A percentile compares a stretch with the other conserved stretches of the same genome.
Conservation (phyloP, 37 sponge, comb jelly and placozoan species). For the Cliona cf. orientalis region DNA sequence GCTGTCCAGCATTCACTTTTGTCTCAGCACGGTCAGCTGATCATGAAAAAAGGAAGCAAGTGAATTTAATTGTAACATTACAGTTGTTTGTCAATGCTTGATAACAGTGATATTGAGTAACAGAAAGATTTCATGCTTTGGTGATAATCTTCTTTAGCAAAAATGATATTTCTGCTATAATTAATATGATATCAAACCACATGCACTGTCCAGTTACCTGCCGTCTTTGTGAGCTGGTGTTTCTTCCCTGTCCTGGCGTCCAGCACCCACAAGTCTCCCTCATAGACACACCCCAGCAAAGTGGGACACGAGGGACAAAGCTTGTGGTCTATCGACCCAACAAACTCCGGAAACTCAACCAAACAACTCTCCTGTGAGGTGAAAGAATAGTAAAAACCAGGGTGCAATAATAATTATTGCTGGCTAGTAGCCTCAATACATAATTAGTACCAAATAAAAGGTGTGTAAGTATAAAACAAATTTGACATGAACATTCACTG, state of each 20-base stretch:
- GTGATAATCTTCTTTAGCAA: too few species aligned
- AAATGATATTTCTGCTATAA: not conserved
- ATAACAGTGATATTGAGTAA: not conserved
- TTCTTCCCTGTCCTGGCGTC: not conserved
- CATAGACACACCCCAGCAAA: slow-evolving; percentile 40
- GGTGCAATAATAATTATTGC: too few species aligned
- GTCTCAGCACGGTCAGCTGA: slow-evolving; percentile 1
- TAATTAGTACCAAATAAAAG: not conserved
- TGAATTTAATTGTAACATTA: not conserved
- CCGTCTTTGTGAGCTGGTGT: slow-evolving; percentile 42
- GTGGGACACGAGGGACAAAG: slow-evolving; percentile 11
- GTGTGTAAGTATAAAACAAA: too few species aligned
- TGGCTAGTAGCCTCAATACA: too few species aligned
- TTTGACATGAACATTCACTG: too few species aligned
- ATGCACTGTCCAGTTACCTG: too few species aligned
- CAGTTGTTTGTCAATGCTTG: not conserved
- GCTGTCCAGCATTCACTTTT: slow-evolving; percentile 40
- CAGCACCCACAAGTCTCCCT: slow-evolving; percentile 56
- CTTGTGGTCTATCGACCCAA: slow-evolving; percentile 40
- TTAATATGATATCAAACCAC: too few species aligned
- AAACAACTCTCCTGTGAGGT: not conserved
- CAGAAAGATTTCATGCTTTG: too few species aligned
- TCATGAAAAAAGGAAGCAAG: too few species aligned
- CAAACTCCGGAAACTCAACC: slow-evolving; percentile 13
- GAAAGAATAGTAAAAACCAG: too few species aligned